phyloP scores from a whole-genome alignment of 2,888 invertebrate species.

The Synanthedon vespiformis region DNA sequence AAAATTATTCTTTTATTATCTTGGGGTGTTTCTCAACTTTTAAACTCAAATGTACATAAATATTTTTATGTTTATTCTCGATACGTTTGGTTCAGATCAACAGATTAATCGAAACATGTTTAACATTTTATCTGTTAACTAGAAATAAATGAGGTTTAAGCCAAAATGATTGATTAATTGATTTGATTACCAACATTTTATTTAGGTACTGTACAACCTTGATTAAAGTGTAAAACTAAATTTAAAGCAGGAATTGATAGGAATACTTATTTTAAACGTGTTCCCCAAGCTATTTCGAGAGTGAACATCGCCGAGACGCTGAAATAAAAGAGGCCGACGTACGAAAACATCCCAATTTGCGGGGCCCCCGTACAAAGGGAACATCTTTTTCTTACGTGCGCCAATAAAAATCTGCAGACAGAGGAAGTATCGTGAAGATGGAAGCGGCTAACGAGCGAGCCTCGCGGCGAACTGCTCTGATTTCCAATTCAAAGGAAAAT shows the following conservation, averaged over 20 bases:
- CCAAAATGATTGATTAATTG: too few species aligned
- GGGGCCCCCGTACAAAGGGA: conserved; percentile 28
- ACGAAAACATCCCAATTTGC: conserved; percentile 43
- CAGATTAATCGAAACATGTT: too few species aligned
- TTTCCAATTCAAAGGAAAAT: conserved; percentile 73
- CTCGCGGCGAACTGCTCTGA: conserved; percentile 64
- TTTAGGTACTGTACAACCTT: too few species aligned
- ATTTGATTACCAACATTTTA: too few species aligned
- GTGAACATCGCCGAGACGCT: conserved; percentile 7
- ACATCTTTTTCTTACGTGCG: conserved; percentile 45
- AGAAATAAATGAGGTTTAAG: too few species aligned
- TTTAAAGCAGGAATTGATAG: too few species aligned
- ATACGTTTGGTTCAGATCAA: neutral
- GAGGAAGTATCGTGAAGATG: conserved; percentile 54
- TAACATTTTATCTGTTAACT: too few species aligned
- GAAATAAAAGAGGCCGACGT: conserved; percentile 21
- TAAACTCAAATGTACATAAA: too few species aligned
- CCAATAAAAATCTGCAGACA: conserved; percentile 60
- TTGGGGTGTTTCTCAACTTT: too few species aligned
- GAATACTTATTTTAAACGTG: too few species aligned
- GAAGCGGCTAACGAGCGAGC: conserved; percentile 57
- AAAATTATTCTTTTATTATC: too few species aligned
- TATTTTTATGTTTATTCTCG: neutral
- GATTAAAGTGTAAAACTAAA: too few species aligned
- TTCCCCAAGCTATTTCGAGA: conserved; percentile 1